These are phyloP conservation scores for Ctenodactylus gundi DNA, from an alignment of 2,113 vertebrate genomes.

Conservation along the genomic window DNA sequence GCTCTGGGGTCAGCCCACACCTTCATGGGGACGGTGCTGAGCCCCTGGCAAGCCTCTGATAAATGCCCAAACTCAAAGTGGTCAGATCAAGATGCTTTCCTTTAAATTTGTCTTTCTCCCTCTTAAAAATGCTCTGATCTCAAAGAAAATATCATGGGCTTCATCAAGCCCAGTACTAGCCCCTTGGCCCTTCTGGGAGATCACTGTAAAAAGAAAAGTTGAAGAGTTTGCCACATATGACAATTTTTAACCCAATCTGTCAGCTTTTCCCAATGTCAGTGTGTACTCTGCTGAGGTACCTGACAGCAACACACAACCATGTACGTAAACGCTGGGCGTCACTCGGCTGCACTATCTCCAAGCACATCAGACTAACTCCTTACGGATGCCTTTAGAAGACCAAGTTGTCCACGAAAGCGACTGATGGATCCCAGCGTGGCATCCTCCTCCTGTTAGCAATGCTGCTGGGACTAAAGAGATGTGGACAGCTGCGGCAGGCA, in stretches of 20 bases:
- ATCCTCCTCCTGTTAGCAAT: constrained; percentile 19
- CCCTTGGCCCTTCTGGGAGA: not conserved
- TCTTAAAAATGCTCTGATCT: not conserved
- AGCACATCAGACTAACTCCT: not conserved
- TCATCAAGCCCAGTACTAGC: not conserved
- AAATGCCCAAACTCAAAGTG: not conserved
- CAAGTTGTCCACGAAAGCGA: not conserved
- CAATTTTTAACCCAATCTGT: not conserved
- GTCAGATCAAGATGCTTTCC: not conserved
- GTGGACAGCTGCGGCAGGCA: not conserved
- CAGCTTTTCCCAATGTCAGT: constrained; percentile 24
- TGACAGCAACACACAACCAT: constrained; percentile 40
- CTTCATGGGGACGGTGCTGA: rapidly evolving
- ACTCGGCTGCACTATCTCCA: not conserved
- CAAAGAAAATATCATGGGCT: not conserved
- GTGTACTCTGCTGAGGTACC: not conserved
- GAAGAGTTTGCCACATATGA: not conserved
- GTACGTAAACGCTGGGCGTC: not conserved
- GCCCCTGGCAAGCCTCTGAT: too few relatives aligned
- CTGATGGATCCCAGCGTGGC: not conserved
- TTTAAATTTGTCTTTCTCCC: not conserved
- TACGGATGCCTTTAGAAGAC: not conserved
- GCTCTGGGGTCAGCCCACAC: rapidly evolving
- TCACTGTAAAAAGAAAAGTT: not conserved
- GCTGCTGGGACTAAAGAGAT: not conserved